Conservation (phyloP, 2,113 vertebrate genomes). For the Aix galericulata region DNA sequence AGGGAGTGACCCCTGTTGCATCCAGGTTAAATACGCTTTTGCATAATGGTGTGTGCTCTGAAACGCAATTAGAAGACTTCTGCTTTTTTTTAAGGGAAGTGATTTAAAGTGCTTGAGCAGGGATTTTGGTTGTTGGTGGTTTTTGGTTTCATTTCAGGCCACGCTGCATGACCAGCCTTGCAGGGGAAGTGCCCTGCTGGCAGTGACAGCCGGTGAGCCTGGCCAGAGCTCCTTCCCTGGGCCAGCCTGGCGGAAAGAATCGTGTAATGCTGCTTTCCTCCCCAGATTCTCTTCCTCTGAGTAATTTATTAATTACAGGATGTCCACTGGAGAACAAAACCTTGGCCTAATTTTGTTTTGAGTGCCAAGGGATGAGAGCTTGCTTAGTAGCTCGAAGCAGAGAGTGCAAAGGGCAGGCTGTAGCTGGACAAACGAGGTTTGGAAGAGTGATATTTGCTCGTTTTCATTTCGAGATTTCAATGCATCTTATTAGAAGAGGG, state of each 20-base stretch:
- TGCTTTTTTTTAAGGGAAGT: neutral
- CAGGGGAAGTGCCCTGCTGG: constrained; percentile 16
- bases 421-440: rapidly evolving
- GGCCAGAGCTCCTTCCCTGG: neutral
- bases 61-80: neutral
- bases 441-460: rapidly evolving
- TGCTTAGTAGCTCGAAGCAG: neutral
- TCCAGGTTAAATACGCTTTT: neutral
- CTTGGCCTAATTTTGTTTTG: neutral
- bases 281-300: neutral
- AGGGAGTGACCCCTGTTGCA: neutral
- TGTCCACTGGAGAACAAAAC: constrained; percentile 37
- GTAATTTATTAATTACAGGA: constrained; percentile 65
- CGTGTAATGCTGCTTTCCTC: constrained; percentile 29
- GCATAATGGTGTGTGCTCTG: neutral
- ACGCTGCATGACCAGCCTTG: neutral
- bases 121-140: neutral
- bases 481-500: neutral
- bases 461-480: rapidly evolving
- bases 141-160: neutral
- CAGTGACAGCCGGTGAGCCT: constrained; percentile 12
- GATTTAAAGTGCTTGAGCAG: neutral
- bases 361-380: neutral
- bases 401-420: neutral
- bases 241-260: constrained; percentile 53